Base-by-base conservation (phyloP, 2,888 invertebrate species). In the Drosophila formosana region DNA sequence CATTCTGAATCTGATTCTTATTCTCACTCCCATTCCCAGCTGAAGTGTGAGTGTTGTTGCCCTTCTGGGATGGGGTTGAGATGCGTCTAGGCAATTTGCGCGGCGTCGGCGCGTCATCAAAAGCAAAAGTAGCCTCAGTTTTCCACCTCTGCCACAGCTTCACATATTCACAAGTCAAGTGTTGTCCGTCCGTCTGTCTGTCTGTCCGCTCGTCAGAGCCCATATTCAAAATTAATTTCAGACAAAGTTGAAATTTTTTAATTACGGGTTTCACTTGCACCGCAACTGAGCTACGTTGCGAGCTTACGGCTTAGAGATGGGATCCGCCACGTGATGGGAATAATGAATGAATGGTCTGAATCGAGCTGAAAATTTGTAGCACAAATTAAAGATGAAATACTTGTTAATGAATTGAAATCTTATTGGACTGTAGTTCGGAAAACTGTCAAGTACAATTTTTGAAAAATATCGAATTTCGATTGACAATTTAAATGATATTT, bases 151-250 rank as follows among this genome's bases (percentile, higher is more conserved):
- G 26, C 37, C 26, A 6, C 43, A 61, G 26, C 49, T 39, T 30
- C 63, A 32, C 88, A 87, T 84, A 88, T 87, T 18, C 18, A 18
- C 18, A 18, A 18, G 18, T 18, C 18, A 18, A 18, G 85, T 82
- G 77, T 78, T 6, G 6, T 30, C 7, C 30, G 30, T 6, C 6
- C 4, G 9, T 55, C 23, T 47, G 46, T 78, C 72, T 75, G 70
- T 58, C 60, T 55, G 75, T 61, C 53, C 37, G 4, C 13, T 13
- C 26, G 7, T 45, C 26, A 60, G 46, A 66, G 55, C 37, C 39
- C 66, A 81, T 86, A 79, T 86, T 80, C 79, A 83, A 86, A 88
- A 86, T 86, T 88, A 86, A 86, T 86, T 86, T 88, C 84, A 86
- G 78, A 68, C 82, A 75, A 80, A 78, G 81, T 75, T 88, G 64